Evolutionary conservation across 2,797 vertebrate genomes (phyloP), one percentile per base, ranked within the genome.

Genomic region (Arnoldichthys spilopterus): DNA sequence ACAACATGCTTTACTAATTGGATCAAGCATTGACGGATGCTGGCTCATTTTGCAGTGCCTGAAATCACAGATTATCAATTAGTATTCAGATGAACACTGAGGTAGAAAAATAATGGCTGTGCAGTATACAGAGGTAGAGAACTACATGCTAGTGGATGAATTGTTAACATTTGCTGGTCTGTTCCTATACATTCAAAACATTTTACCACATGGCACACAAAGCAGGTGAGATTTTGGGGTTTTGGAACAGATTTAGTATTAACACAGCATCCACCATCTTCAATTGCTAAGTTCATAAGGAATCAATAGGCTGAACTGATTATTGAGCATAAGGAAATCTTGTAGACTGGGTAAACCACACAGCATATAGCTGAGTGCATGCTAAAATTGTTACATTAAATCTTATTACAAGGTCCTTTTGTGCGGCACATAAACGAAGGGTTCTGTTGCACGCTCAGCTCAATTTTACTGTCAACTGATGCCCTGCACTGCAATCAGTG

Each of bases 401-500:
- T 86, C 85, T 83, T 86, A 85, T 85, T 86, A 86, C 34, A 87
- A 88, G 85, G 81, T 76, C 81, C 74, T 71, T 81, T 85, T 64
- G 74, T 75, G 59, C 72, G 20, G 74, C 53, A 63, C 72, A 75
- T 76, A 79, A 81, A 76, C 73, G 71, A 76, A 53, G 61, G 73
- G 77, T 78, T 82, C 87, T 78, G 83, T 88, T 88, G 87, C 83
- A 80, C 87, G 68, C 26, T 74, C 80, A 53, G 82, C 85, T 88
- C 88, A 87, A 85, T 90, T 90, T 91, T 89, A 89, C 90, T 90
- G 89, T 91, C 90, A 89, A 83, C 88, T 81, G 85, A 87, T 86
- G 88, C 86, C 86, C 83, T 74, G 85, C 86, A 82, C 80, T 53
- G 88, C 92, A 91, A 92, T 92, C 88, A 90, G 87, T 86, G 88